These are phyloP conservation scores for Drosophila colorata DNA, from an alignment of 2,888 invertebrate species.

Conservation along the genomic window DNA sequence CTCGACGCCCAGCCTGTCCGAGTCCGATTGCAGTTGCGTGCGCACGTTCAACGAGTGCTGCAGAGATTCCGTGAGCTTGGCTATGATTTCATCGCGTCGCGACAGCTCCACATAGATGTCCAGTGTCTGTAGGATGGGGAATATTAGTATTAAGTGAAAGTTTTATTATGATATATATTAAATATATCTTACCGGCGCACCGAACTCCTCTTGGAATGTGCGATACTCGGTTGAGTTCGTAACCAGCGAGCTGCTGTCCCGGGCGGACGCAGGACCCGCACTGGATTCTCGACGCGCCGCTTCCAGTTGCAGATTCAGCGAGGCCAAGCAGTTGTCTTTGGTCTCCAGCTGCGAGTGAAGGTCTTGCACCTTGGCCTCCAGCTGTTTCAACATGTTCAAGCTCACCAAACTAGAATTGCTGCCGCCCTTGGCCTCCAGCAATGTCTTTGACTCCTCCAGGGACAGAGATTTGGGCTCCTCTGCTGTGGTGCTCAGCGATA, in stretches of 20 bases:
- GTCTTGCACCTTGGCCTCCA: conserved; percentile 83
- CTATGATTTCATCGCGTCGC: conserved; percentile 90
- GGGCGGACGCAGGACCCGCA: conserved; percentile 78
- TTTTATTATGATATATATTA: no score
- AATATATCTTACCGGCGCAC: conserved; percentile 87
- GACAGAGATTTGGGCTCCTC: conserved; percentile 79
- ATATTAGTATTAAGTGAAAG: not conserved
- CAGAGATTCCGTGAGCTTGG: conserved; percentile 90
- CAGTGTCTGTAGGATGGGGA: conserved; percentile 86
- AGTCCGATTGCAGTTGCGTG: conserved; percentile 88
- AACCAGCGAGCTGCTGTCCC: conserved; percentile 83
- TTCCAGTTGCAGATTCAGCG: conserved; percentile 82
- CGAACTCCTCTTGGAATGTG: conserved; percentile 90
- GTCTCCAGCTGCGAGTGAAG: conserved; percentile 80
- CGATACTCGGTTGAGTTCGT: conserved; percentile 89
- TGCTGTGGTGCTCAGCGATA: conserved; percentile 76
- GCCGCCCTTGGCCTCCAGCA: conserved; percentile 47
- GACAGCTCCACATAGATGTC: conserved; percentile 90
- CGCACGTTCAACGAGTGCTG: conserved; percentile 88
- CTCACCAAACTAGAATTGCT: conserved; percentile 72
- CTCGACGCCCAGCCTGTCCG: conserved; percentile 88
- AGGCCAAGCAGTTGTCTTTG: conserved; percentile 83
- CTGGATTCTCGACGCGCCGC: conserved; percentile 71
- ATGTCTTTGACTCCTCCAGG: conserved; percentile 66
- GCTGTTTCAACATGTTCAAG: conserved; percentile 81